Evolutionary conservation across 2,113 vertebrate genomes (phyloP).

Genomic region (Eudyptes chrysolophus): DNA sequence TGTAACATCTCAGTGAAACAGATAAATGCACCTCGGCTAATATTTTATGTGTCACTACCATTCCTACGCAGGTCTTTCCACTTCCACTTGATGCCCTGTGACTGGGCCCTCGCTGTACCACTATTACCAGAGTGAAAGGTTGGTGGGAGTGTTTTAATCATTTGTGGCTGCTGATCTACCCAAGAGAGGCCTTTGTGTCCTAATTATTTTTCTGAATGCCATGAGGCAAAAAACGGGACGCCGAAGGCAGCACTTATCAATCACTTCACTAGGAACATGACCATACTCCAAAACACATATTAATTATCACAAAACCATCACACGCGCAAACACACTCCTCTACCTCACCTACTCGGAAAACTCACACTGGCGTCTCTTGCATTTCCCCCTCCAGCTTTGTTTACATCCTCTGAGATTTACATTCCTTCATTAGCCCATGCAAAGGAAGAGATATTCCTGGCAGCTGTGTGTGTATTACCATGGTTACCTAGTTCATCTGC

Average conservation of each 20-base stretch:
- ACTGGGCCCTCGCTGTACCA: background rate
- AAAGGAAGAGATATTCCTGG: slow-evolving; percentile 33
- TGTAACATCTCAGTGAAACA: background rate
- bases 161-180: background rate
- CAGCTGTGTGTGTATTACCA: background rate
- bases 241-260: background rate
- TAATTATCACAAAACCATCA: background rate
- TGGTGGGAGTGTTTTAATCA: background rate
- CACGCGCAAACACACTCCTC: background rate
- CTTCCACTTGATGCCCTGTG: background rate
- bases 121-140: background rate
- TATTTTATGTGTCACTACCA: background rate
- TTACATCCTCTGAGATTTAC: slow-evolving; percentile 28
- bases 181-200: background rate
- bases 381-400: background rate
- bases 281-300: background rate
- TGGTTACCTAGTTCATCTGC: slow-evolving; percentile 47
- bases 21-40: background rate
- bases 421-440: slow-evolving; percentile 23
- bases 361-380: background rate
- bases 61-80: background rate
- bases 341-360: background rate
- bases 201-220: background rate
- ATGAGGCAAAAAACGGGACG: accelerated
- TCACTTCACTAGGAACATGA: background rate